A percentile compares a stretch with the other conserved stretches of the same genome.
phyloP scores from a whole-genome alignment of 2,113 vertebrate genomes.

The Hemiscyllium ocellatum region DNA sequence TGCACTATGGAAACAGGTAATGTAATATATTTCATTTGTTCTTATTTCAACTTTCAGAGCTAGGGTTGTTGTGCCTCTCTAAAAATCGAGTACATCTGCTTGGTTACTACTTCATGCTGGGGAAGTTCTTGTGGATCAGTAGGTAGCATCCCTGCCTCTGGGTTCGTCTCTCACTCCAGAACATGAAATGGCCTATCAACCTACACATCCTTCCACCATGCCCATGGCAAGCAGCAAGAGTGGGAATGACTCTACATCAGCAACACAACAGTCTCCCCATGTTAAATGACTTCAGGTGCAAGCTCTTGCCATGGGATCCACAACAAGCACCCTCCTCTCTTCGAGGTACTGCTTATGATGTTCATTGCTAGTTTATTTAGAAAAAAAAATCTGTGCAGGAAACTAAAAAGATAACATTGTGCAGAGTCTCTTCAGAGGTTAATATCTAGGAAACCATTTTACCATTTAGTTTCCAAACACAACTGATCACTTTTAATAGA shows the following conservation, averaged over 20 bases:
- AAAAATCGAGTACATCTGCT: not conserved
- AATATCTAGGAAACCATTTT: not conserved
- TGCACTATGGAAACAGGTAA: not conserved
- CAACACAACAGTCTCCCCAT: too few relatives aligned
- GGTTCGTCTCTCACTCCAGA: too few relatives aligned
- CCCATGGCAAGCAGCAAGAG: too few relatives aligned
- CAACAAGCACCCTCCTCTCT: too few relatives aligned
- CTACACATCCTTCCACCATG: too few relatives aligned
- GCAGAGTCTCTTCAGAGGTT: not conserved
- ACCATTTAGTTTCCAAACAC: not conserved
- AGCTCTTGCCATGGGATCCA: too few relatives aligned
- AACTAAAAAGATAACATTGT: not conserved
- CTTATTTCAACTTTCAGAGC: not conserved
- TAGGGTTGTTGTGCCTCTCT: not conserved
- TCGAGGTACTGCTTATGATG: too few relatives aligned
- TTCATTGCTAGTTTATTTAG: not conserved
- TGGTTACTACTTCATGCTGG: not conserved
- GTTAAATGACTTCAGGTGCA: too few relatives aligned
- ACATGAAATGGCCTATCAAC: too few relatives aligned
- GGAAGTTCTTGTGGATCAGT: too few relatives aligned
- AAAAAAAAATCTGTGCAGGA: not conserved
- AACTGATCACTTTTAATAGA: not conserved
- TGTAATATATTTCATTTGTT: not conserved
- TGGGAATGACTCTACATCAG: too few relatives aligned
- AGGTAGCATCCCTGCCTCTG: too few relatives aligned